Percentiles rank a stretch among this genome's conserved stretches.
phyloP scores from a whole-genome alignment of 2,113 vertebrate genomes.

The Nothocercus julius region DNA sequence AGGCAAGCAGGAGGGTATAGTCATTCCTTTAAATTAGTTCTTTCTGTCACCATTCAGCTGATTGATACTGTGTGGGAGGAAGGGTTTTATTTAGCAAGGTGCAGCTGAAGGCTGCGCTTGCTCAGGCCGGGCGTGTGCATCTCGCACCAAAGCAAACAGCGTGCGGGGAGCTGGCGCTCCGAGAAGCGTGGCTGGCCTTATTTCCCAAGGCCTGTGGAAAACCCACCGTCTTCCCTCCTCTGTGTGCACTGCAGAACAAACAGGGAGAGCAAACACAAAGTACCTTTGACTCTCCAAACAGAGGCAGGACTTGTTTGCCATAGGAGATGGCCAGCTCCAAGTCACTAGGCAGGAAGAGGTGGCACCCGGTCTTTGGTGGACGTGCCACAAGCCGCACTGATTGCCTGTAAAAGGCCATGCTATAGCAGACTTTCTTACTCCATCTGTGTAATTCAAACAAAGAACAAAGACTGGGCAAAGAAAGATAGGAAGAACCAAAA shows the following conservation, averaged over 20 bases:
- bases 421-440: background rate
- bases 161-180: background rate
- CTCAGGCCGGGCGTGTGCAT: background rate
- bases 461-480: background rate
- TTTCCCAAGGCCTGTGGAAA: background rate
- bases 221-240: background rate
- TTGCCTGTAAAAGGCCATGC: background rate
- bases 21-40: background rate
- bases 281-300: slow-evolving; percentile 64
- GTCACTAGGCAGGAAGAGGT: background rate
- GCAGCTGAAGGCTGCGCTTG: background rate
- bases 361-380: background rate
- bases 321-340: background rate
- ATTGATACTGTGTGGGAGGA: background rate
- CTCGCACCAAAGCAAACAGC: background rate
- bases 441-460: background rate
- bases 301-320: slow-evolving; percentile 54
- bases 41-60: background rate
- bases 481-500: background rate
- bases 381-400: background rate
- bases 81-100: background rate
- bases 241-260: slow-evolving; percentile 37
- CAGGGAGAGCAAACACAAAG: slow-evolving; percentile 16
- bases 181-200: background rate
- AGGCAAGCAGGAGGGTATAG: background rate